Evolutionary conservation across 2,797 vertebrate genomes (phyloP), one percentile per base, ranked within the genome.

Genomic region (Catostomus latipinnis): DNA sequence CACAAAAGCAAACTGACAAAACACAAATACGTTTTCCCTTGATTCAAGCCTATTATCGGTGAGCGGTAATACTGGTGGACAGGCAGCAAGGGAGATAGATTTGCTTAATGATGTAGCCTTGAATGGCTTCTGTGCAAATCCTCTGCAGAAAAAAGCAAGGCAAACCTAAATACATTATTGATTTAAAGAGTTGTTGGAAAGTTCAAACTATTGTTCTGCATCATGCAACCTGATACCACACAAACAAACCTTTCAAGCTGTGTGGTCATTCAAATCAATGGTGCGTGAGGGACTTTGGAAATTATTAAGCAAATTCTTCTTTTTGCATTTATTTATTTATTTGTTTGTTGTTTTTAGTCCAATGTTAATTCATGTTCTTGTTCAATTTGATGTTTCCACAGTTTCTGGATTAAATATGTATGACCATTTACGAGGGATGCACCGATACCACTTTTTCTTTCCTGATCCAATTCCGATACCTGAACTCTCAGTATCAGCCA

Each of bases 111-210:
- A 84, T 60, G 70, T 49, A 60, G 54, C 66, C 82, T 45, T 9
- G 58, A 81, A 67, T 68, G 60, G 45, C 66, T 76, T 14, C 43
- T 56, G 56, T 71, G 71, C 48, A 80, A 56, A 50, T 74, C 46
- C 50, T 71, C 74, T 71, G 53, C 66, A 83, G 71, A 57, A 52
- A 53, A 76, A 83, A 80, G 70, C 57, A 83, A 74, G 71, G 70
- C 70, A 70, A 74, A 48, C 57, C 78, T 81, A 77, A 83, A 75
- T 74, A 65, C 54, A 48, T 78, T 84, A 87, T 84, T 80, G 78
- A 85, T 85, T 81, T 78, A 71, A 71, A 18, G 68, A 68, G 61
- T 56, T 62, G 22, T 72, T 79, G 80, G 80, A 85, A 82, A 81
- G 70, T 82, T 87, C 82, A 66, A 81, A 60, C 71, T 60, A 82